Evolutionary conservation across 2,888 invertebrate species (phyloP).

Genomic region (Thysanoteuthis rhombus): DNA sequence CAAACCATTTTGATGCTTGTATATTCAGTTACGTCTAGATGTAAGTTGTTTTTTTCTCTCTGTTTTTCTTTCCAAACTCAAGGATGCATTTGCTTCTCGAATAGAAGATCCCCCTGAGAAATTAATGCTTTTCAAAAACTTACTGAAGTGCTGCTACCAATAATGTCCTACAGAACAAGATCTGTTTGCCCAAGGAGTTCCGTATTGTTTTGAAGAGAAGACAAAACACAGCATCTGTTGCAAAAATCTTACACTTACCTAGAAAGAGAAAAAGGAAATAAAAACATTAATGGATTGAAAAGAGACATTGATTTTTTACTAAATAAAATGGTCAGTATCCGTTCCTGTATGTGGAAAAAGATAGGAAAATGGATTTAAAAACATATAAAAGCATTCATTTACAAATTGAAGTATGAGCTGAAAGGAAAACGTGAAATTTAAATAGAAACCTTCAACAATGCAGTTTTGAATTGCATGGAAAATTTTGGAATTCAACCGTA

Average conservation of each 20-base stretch:
- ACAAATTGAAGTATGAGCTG: too few relatives aligned
- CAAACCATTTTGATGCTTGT: too few relatives aligned
- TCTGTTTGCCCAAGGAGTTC: background rate
- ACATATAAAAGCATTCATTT: too few relatives aligned
- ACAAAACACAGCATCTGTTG: background rate
- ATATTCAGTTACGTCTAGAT: too few relatives aligned
- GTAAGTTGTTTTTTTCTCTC: background rate
- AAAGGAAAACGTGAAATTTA: too few relatives aligned
- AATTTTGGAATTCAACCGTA: too few relatives aligned
- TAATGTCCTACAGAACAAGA: background rate
- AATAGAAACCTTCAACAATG: too few relatives aligned
- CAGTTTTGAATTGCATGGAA: too few relatives aligned
- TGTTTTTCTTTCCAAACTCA: background rate
- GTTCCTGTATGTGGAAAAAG: background rate
- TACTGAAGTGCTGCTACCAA: background rate
- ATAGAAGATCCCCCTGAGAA: too few relatives aligned
- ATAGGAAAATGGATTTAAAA: too few relatives aligned
- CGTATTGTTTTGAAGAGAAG: background rate
- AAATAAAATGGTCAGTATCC: background rate
- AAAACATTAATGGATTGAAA: background rate
- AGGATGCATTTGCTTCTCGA: background rate
- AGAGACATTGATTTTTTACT: background rate
- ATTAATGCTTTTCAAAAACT: background rate
- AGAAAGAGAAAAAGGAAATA: background rate
- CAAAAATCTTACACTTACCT: background rate